Percentiles rank a stretch among this genome's conserved stretches.
These are phyloP conservation scores for Therioaphis trifolii DNA, from an alignment of 2,888 invertebrate genomes.

Conservation along the genomic window DNA sequence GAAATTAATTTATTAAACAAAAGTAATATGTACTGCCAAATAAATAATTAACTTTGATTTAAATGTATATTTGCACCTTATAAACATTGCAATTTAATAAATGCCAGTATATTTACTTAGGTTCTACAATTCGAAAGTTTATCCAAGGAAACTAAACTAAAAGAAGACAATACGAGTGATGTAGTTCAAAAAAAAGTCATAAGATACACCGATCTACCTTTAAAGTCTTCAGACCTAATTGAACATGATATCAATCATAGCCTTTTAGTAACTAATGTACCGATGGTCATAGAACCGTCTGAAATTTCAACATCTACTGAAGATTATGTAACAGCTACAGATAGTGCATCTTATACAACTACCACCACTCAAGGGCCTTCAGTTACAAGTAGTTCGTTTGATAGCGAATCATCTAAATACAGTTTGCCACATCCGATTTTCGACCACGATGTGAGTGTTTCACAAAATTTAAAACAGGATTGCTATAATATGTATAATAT, in stretches of 20 bases:
- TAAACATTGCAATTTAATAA: background rate
- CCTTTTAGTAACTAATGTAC: background rate
- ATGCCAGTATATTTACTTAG: background rate
- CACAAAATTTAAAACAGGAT: background rate
- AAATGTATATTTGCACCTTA: no score
- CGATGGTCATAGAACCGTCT: constrained; percentile 76
- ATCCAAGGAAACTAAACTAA: constrained; percentile 65
- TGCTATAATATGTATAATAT: no score
- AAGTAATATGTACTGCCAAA: no score
- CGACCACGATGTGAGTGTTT: constrained; percentile 41
- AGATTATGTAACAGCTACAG: constrained; percentile 86
- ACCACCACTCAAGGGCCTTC: constrained; percentile 64
- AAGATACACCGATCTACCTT: constrained; percentile 49
- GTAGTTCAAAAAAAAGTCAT: constrained; percentile 64
- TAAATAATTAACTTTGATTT: no score
- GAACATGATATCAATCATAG: constrained; percentile 21
- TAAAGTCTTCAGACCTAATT: constrained; percentile 56
- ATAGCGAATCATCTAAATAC: constrained; percentile 85
- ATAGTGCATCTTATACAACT: constrained; percentile 67
- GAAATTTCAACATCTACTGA: constrained; percentile 89
- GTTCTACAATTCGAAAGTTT: constrained; percentile 31
- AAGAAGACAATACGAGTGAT: constrained; percentile 64
- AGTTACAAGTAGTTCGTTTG: constrained; percentile 79
- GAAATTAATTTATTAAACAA: no score
- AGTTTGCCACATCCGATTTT: constrained; percentile 74